Conservation (phyloP, 37 sponge, comb jelly and placozoan species). For the Trichoplax adhaerens region DNA sequence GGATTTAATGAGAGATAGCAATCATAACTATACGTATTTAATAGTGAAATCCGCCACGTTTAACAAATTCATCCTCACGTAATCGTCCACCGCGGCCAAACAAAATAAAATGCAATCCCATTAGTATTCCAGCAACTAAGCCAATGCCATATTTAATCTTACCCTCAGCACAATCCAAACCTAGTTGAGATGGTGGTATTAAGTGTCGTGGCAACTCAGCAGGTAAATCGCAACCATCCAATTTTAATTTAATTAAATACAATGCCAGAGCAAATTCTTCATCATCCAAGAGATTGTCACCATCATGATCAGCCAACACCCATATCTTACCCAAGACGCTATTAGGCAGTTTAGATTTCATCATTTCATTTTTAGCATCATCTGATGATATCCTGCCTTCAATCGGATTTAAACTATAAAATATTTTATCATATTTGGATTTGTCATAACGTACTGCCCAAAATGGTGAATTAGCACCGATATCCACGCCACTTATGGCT, state of each 20-base stretch:
- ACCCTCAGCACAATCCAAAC: constrained; percentile 2
- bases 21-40: too few species aligned
- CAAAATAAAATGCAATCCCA: too few species aligned
- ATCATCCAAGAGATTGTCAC: constrained; percentile 79
- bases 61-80: too few species aligned
- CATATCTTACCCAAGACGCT: constrained; percentile 68
- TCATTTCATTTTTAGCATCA: constrained; percentile 29
- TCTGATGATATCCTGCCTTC: too few species aligned
- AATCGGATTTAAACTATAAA: too few species aligned
- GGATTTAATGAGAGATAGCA: too few species aligned
- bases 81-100: too few species aligned
- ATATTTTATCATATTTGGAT: too few species aligned
- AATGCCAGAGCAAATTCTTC: constrained; percentile 85
- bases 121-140: not conserved
- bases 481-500: too few species aligned
- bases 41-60: too few species aligned
- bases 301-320: constrained; percentile 80
- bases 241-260: constrained; percentile 71
- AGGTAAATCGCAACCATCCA: constrained; percentile 72
- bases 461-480: too few species aligned
- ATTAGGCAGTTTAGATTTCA: constrained; percentile 87
- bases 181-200: constrained; percentile 59
- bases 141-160: constrained; percentile 6
- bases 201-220: constrained; percentile 29
- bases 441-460: too few species aligned